phyloP scores from a whole-genome alignment of 2,888 invertebrate species.

The Hirtodrosophila alboralis region DNA sequence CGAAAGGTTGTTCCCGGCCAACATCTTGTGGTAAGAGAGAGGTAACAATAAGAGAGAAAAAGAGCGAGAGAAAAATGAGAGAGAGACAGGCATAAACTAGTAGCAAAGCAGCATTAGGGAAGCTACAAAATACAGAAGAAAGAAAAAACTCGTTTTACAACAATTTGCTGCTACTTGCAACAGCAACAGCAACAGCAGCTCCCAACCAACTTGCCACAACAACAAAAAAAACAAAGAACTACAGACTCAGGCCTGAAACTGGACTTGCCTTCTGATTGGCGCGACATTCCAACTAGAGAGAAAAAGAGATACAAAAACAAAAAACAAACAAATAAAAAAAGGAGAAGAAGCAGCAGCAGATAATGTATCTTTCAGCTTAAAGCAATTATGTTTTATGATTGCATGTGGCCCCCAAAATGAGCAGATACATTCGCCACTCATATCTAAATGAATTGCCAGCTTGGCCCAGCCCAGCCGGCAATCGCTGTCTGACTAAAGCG shows the following conservation, averaged over 20 bases:
- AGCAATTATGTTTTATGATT: conserved; percentile 57
- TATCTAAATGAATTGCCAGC: conserved; percentile 57
- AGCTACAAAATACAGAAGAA: conserved; percentile 35
- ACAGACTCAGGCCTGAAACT: conserved; percentile 50
- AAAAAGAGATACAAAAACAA: conserved; percentile 35
- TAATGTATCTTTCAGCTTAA: conserved; percentile 32
- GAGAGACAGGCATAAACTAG: conserved; percentile 29
- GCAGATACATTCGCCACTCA: neutral
- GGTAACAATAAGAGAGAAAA: conserved; percentile 16
- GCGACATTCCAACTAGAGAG: conserved; percentile 70
- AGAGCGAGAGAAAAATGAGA: conserved; percentile 4
- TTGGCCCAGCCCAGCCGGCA: no score
- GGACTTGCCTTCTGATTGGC: conserved; percentile 66
- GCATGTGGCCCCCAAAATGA: conserved; percentile 35
- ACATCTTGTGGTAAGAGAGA: conserved; percentile 40
- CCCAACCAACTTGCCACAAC: conserved; percentile 47
- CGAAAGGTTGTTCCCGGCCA: conserved; percentile 42
- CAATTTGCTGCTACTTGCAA: conserved; percentile 68
- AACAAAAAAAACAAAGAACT: no score
- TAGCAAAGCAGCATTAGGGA: conserved; percentile 57
- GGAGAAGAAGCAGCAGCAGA: conserved; percentile 5
- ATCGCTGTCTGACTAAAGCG: conserved; percentile 38
- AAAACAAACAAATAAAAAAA: neutral
- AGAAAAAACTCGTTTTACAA: conserved; percentile 73
- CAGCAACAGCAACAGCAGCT: no score